phyloP scores from a whole-genome alignment of 2,113 vertebrate species.

The Paralichthys olivaceus region DNA sequence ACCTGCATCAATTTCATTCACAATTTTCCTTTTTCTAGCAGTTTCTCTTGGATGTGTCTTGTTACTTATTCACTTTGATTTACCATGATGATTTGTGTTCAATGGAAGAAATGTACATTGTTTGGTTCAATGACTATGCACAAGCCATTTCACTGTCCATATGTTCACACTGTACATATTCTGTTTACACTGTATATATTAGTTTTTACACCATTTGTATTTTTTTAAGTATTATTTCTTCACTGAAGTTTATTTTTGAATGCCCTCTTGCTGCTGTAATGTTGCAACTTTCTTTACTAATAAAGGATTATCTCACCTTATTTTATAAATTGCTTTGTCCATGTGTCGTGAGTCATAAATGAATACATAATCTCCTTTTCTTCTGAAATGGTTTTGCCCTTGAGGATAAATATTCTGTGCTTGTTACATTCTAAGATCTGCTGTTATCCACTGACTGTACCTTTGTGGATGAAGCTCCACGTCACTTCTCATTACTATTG shows the following conservation, averaged over 20 bases:
- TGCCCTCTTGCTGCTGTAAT: too few relatives aligned
- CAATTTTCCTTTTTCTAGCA: too few relatives aligned
- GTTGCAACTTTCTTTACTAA: too few relatives aligned
- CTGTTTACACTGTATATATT: too few relatives aligned
- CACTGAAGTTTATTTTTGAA: too few relatives aligned
- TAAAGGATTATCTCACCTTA: too few relatives aligned
- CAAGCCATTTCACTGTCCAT: too few relatives aligned
- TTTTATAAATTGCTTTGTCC: neutral
- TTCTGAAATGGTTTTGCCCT: constrained; percentile 1
- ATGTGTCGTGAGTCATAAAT: neutral
- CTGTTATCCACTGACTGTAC: neutral
- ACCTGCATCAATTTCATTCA: too few relatives aligned
- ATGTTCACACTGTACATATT: too few relatives aligned
- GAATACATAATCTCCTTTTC: neutral
- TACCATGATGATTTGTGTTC: neutral
- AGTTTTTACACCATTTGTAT: too few relatives aligned
- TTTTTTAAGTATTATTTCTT: too few relatives aligned
- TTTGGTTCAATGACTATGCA: neutral
- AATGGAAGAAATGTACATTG: neutral
- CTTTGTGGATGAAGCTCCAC: constrained; percentile 3
- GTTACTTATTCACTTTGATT: neutral
- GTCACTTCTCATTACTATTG: constrained; percentile 25
- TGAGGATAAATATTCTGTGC: neutral
- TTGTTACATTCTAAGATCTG: neutral
- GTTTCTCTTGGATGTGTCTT: too few relatives aligned